Evolutionary conservation across 1,140 invertebrate species (phyloP).

Genomic region (Bilobella aurantiaca): DNA sequence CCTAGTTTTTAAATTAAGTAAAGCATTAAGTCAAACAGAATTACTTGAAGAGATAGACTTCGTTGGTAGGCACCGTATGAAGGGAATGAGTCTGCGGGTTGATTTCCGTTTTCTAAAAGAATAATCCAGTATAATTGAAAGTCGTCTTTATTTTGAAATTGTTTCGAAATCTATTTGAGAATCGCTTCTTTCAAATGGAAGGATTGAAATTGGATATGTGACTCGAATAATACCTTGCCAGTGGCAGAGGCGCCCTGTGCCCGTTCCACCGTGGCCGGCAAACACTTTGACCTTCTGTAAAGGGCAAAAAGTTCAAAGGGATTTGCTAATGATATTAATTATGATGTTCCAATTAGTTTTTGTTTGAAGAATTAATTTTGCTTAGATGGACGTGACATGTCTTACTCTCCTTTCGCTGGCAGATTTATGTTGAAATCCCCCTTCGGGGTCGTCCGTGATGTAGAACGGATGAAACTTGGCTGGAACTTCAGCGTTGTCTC

Average conservation of each 20-base stretch:
- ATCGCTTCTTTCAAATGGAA: too few species aligned
- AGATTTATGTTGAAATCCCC: slow-evolving; percentile 76
- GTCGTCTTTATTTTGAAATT: neutral
- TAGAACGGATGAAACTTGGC: slow-evolving; percentile 90
- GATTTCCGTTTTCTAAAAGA: slow-evolving; percentile 51
- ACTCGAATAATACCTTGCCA: slow-evolving; percentile 55
- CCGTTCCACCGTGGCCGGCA: slow-evolving; percentile 59
- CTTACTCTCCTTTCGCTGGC: slow-evolving; percentile 7
- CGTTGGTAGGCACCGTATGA: slow-evolving; percentile 82
- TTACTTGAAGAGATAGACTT: slow-evolving; percentile 55
- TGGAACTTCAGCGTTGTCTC: slow-evolving; percentile 60
- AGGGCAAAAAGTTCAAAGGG: neutral
- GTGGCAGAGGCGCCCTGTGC: slow-evolving; percentile 68
- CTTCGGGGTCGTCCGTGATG: slow-evolving; percentile 83
- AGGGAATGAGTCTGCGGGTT: slow-evolving; percentile 57
- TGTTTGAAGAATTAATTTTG: too few species aligned
- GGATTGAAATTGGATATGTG: neutral
- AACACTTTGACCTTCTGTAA: slow-evolving; percentile 64
- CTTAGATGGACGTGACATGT: too few species aligned
- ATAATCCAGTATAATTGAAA: neutral
- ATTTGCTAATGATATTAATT: too few species aligned
- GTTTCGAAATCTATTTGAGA: too few species aligned
- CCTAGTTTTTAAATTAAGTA: neutral
- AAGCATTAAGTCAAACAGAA: neutral
- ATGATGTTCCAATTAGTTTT: too few species aligned